Evolutionary conservation across 2,888 invertebrate genomes (phyloP).

Genomic region (Noctuana brunneofusca): DNA sequence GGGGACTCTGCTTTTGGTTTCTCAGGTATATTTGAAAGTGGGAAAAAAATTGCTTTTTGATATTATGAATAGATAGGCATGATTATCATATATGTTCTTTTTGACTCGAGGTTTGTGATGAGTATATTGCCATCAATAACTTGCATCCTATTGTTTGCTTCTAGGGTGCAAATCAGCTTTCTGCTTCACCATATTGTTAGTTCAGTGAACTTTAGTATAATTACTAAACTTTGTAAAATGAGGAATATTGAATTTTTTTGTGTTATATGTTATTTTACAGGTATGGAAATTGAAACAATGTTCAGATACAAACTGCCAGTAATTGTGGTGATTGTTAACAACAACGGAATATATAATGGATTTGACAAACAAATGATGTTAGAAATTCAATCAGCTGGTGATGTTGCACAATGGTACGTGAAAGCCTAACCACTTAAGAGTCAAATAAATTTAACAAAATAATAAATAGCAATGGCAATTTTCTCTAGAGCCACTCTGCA

Average conservation of each 20-base stretch:
- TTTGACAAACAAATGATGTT: constrained; percentile 89
- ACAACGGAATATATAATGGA: constrained; percentile 97
- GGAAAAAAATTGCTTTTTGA: background rate
- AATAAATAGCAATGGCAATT: too few relatives aligned
- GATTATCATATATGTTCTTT: too few relatives aligned
- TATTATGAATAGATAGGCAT: background rate
- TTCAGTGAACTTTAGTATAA: too few relatives aligned
- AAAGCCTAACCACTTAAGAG: background rate
- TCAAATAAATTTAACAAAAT: too few relatives aligned
- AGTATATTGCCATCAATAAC: too few relatives aligned
- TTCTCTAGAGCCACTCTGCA: too few relatives aligned
- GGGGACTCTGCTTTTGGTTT: constrained; percentile 99
- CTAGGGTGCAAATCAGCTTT: too few relatives aligned
- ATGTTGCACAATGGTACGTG: constrained; percentile 87
- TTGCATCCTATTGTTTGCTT: too few relatives aligned
- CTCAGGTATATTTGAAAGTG: constrained; percentile 84
- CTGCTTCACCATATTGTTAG: too few relatives aligned
- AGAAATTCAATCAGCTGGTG: constrained; percentile 87
- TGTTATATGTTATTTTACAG: constrained; percentile 69
- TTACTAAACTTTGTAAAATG: too few relatives aligned
- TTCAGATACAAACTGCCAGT: constrained; percentile 96
- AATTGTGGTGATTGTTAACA: constrained; percentile 95
- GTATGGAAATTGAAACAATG: constrained; percentile 98
- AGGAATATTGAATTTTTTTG: too few relatives aligned
- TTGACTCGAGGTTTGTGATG: too few relatives aligned